Percentiles rank a stretch among this genome's conserved stretches.
Conservation (phyloP, 2,888 invertebrate species). For the Pyrrhosoma nymphula region DNA sequence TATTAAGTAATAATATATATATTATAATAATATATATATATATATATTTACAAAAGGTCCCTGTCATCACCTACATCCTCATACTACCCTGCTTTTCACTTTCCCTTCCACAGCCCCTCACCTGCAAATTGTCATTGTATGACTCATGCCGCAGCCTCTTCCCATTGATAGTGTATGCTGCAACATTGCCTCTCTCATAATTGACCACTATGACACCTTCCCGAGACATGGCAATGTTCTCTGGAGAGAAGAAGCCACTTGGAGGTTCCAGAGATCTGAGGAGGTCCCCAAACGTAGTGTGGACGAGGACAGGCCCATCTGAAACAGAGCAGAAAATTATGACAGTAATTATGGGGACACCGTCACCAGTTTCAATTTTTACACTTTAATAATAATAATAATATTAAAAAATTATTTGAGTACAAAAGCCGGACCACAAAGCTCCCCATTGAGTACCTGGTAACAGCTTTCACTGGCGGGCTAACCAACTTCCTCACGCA, state of each 20-base stretch:
- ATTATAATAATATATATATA: no score
- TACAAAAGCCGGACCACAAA: no score
- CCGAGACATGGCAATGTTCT: constrained; percentile 95
- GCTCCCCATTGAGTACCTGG: no score
- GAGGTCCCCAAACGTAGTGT: constrained; percentile 98
- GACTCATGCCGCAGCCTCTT: constrained; percentile 92
- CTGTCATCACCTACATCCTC: no score
- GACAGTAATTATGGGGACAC: background rate
- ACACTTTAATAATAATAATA: no score
- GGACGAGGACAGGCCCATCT: constrained; percentile 98
- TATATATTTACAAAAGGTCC: no score
- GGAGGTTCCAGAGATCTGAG: constrained; percentile 94
- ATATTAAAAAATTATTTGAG: no score
- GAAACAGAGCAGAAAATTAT: constrained; percentile 71
- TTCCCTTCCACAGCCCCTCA: constrained; percentile 75
- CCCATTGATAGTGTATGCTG: constrained; percentile 97
- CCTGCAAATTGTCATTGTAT: constrained; percentile 97
- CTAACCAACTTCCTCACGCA: no score
- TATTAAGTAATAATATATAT: no score
- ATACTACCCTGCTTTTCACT: no score
- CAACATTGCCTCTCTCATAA: constrained; percentile 94
- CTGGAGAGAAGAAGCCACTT: constrained; percentile 86
- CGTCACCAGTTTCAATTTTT: background rate
- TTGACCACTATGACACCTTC: constrained; percentile 98
- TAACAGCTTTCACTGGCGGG: no score